Percentiles rank a stretch among this genome's conserved stretches.
These are phyloP conservation scores for Neocrepidodera transversa DNA, from an alignment of 2,888 invertebrate genomes.

Conservation along the genomic window DNA sequence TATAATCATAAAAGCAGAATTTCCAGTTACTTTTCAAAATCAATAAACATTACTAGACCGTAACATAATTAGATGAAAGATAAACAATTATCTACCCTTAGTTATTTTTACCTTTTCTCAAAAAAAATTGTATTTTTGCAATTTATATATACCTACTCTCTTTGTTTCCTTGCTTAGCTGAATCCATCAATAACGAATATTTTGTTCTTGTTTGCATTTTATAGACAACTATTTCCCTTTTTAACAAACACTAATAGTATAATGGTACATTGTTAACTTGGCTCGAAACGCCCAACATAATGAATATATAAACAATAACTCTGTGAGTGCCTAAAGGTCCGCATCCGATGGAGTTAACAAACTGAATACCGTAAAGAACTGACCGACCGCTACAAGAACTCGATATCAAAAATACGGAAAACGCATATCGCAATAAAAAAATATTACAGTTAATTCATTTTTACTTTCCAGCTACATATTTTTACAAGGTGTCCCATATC, in stretches of 20 bases:
- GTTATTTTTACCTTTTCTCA: no score
- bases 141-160: no score
- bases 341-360: constrained; percentile 10
- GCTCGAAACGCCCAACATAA: constrained; percentile 5
- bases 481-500: no score
- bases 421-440: constrained; percentile 4
- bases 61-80: no score
- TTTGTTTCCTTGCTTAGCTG: no score
- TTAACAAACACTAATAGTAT: constrained; percentile 5
- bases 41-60: no score
- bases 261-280: constrained; percentile 21
- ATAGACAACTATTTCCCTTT: constrained; percentile 8
- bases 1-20: no score
- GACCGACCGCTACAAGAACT: constrained; percentile 9
- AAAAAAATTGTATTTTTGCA: no score
- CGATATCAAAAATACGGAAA: constrained; percentile 15
- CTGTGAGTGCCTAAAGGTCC: constrained; percentile 12
- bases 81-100: no score
- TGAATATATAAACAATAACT: constrained; percentile 13
- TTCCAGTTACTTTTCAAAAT: no score
- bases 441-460: no score
- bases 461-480: no score
- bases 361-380: constrained; percentile 6
- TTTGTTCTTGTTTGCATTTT: neutral
- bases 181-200: neutral